A percentile compares a stretch with the other conserved stretches of the same genome.
Evolutionary conservation across 2,888 invertebrate genomes (phyloP).

Genomic region (Caprella mutica): DNA sequence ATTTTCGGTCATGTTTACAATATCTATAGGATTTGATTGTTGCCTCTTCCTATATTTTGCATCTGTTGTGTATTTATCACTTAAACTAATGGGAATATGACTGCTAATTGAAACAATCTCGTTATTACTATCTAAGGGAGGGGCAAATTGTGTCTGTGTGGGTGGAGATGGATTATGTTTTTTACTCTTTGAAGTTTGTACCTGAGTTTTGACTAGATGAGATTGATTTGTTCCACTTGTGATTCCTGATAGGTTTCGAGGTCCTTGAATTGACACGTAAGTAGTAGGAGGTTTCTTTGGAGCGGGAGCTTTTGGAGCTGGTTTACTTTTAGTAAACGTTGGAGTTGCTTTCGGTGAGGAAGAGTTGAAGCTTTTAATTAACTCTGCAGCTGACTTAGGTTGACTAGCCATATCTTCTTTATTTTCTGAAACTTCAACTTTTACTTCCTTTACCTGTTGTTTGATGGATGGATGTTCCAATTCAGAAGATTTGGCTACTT

Average conservation of each 20-base stretch:
- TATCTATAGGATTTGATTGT: too few species aligned
- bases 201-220: too few species aligned
- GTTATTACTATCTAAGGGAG: conserved; percentile 1
- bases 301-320: background rate
- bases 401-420: too few species aligned
- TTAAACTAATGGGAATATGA: too few species aligned
- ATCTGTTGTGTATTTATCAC: too few species aligned
- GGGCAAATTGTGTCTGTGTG: too few species aligned
- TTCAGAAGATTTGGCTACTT: background rate
- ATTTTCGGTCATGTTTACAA: background rate
- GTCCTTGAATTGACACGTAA: too few species aligned
- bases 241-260: too few species aligned
- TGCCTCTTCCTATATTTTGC: too few species aligned
- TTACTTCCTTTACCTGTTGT: background rate
- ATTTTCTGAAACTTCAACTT: background rate
- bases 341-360: background rate
- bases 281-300: background rate
- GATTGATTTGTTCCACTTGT: too few species aligned
- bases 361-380: conserved; percentile 1
- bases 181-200: too few species aligned
- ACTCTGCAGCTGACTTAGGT: background rate
- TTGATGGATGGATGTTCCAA: background rate
- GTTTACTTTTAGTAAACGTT: background rate
- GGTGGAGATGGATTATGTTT: too few species aligned
- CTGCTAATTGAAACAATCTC: background rate